phyloP scores from a whole-genome alignment of 2,797 vertebrate species.

The Sylvia borin region DNA sequence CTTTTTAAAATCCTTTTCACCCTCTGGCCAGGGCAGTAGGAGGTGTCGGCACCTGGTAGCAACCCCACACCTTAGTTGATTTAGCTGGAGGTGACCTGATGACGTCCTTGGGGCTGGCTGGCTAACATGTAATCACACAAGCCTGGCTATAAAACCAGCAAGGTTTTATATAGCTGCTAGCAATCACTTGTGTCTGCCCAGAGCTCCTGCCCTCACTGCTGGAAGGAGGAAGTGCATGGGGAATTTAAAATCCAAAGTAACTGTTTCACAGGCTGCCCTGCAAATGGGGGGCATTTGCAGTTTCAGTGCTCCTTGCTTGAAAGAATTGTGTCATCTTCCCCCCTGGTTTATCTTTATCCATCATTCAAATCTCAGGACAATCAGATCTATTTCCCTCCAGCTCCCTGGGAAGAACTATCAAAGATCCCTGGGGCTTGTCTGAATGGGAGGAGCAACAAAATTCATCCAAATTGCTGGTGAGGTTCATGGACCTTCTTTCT shows the following conservation, averaged over 20 bases:
- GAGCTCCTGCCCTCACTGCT: not conserved
- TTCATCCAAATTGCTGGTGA: not conserved
- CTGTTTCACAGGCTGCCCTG: not conserved
- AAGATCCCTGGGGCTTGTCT: not conserved
- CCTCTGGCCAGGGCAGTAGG: fast-evolving
- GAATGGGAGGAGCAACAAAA: not conserved
- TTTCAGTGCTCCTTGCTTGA: not conserved
- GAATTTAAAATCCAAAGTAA: constrained; percentile 2
- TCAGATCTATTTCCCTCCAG: not conserved
- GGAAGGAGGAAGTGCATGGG: not conserved
- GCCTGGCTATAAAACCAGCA: not conserved
- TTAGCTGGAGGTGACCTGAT: not conserved
- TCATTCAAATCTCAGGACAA: not conserved
- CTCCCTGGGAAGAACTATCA: not conserved
- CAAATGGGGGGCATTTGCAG: not conserved
- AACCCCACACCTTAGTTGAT: not conserved
- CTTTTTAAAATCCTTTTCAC: too few relatives aligned
- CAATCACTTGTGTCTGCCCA: not conserved
- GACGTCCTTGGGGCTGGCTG: fast-evolving
- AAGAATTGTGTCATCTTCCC: not conserved
- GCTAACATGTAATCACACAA: not conserved
- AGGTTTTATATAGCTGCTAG: not conserved
- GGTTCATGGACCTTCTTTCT: not conserved
- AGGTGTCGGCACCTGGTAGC: fast-evolving
- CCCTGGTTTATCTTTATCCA: not conserved